Evolutionary conservation across 2,113 vertebrate genomes (phyloP).

Genomic region (Pelobates fuscus): DNA sequence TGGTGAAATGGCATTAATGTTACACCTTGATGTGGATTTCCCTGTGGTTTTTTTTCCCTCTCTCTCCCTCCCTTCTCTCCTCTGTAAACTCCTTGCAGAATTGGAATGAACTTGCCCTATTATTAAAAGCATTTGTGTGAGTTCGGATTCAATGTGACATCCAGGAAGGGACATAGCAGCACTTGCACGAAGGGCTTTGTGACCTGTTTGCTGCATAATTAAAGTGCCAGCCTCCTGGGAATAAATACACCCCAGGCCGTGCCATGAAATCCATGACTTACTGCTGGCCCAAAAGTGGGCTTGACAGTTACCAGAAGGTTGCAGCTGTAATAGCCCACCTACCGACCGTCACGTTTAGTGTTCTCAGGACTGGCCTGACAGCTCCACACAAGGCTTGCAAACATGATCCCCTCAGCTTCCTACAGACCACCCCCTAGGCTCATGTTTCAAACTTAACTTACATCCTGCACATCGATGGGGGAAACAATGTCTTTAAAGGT

Average conservation of each 20-base stretch:
- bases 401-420: conserved; percentile 30
- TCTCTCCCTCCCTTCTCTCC: background rate
- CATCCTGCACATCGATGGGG: background rate
- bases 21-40: too few species aligned
- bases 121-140: conserved; percentile 56
- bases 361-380: conserved; percentile 39
- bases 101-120: conserved; percentile 54
- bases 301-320: conserved; percentile 70
- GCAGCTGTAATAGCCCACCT: conserved; percentile 59
- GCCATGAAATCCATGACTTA: conserved; percentile 66
- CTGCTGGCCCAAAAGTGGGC: conserved; percentile 64
- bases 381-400: conserved; percentile 15
- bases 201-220: conserved; percentile 58
- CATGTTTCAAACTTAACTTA: conserved; percentile 5
- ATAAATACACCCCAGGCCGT: conserved; percentile 65
- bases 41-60: background rate
- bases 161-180: conserved; percentile 59
- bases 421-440: conserved; percentile 10
- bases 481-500: background rate
- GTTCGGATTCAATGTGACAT: conserved; percentile 62
- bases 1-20: background rate
- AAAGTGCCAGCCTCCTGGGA: conserved; percentile 60
- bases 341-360: conserved; percentile 46
- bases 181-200: conserved; percentile 55
- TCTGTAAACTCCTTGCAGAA: conserved; percentile 40